phyloP scores from a whole-genome alignment of 2,888 invertebrate genomes.

The Lampropteryx suffumata region DNA sequence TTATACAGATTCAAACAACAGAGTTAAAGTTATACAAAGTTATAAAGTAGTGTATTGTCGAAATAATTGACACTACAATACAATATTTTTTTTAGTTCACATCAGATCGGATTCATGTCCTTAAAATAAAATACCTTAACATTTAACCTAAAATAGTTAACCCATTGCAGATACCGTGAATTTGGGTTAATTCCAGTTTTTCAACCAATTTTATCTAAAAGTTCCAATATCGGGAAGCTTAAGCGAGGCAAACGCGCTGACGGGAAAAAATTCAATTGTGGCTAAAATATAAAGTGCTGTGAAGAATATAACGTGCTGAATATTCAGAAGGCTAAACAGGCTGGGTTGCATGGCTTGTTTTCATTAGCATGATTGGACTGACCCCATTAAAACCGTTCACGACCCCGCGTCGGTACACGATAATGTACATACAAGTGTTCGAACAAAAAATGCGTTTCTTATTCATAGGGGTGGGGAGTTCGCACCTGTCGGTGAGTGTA shows the following conservation, averaged over 20 bases:
- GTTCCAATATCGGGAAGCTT: conserved; percentile 1
- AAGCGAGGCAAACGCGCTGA: conserved; percentile 1
- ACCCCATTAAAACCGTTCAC: conserved; percentile 63
- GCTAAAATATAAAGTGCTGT: conserved; percentile 64
- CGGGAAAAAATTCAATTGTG: conserved; percentile 55
- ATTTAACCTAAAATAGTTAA: no score
- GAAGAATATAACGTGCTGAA: conserved; percentile 75
- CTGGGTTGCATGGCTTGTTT: conserved; percentile 74
- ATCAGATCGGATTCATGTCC: no score
- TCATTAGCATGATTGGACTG: conserved; percentile 80
- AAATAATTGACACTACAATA: no score
- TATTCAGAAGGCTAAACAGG: conserved; percentile 68
- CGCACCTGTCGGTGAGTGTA: no score
- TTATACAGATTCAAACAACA: no score
- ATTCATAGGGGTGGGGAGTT: no score
- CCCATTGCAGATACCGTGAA: no score
- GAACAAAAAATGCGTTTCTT: conserved; percentile 13
- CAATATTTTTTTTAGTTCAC: no score
- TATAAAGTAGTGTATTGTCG: no score
- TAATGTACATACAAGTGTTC: not conserved
- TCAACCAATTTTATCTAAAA: not conserved
- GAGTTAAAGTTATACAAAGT: no score
- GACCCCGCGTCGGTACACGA: conserved; percentile 32
- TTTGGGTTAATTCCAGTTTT: not conserved
- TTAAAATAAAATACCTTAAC: no score